phyloP scores from a whole-genome alignment of 2,797 vertebrate species.

The Megalops cyprinoides region DNA sequence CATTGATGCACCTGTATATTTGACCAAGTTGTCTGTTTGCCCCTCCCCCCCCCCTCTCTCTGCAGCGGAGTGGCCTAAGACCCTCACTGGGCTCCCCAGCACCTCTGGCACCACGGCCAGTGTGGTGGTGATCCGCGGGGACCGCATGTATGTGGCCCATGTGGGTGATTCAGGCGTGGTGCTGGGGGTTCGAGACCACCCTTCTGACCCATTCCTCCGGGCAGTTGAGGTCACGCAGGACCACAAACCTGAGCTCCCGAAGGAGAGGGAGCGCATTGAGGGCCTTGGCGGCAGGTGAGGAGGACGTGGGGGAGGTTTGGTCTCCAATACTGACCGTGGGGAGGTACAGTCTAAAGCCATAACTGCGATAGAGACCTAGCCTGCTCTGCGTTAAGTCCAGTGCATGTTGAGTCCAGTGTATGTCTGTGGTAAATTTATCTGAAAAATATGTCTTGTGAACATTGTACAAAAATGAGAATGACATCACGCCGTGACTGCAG shows the following conservation, averaged over 20 bases:
- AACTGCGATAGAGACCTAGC: too few species aligned
- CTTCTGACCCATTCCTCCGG: constrained; percentile 81
- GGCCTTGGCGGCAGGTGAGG: constrained; percentile 91
- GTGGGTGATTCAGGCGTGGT: constrained; percentile 95
- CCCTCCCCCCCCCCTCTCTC: not conserved
- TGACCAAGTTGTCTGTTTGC: not conserved
- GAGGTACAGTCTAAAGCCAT: not conserved
- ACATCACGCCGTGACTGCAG: too few species aligned
- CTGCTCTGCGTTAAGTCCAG: too few species aligned
- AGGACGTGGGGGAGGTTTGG: not conserved
- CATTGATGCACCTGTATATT: too few species aligned
- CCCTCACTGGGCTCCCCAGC: constrained; percentile 91
- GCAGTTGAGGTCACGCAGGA: constrained; percentile 94
- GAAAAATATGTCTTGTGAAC: too few species aligned
- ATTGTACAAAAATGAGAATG: too few species aligned
- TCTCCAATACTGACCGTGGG: too few species aligned
- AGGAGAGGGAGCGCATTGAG: constrained; percentile 92
- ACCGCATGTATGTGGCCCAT: constrained; percentile 92
- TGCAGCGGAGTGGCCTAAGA: constrained; percentile 96
- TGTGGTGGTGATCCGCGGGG: constrained; percentile 88
- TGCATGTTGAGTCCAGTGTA: too few species aligned
- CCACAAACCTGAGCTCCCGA: constrained; percentile 93
- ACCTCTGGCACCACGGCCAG: constrained; percentile 95
- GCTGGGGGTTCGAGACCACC: constrained; percentile 89
- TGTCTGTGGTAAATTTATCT: too few species aligned